A percentile compares a stretch with the other conserved stretches of the same genome.
These are phyloP conservation scores for Laticauda colubrina DNA, from an alignment of 2,113 vertebrate species.

Conservation along the genomic window DNA sequence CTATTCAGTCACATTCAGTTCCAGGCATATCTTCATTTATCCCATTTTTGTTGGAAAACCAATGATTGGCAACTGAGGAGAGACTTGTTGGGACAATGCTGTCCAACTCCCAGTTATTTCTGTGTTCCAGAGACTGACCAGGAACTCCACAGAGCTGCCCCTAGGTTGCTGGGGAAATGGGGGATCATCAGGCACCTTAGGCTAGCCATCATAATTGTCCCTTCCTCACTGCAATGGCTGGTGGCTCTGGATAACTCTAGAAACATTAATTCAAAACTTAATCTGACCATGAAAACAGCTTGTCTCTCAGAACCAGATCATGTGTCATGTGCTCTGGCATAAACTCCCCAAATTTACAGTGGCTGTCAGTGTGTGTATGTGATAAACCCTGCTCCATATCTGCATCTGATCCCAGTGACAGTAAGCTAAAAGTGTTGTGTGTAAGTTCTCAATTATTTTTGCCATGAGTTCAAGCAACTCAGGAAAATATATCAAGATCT, in stretches of 20 bases:
- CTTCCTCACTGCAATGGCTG: background rate
- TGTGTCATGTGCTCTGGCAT: background rate
- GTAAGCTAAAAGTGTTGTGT: background rate
- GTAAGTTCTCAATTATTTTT: background rate
- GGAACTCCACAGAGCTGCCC: background rate
- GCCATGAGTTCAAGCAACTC: background rate
- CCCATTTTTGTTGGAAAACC: background rate
- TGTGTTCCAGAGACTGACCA: background rate
- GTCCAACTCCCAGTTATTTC: background rate
- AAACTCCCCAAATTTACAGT: background rate
- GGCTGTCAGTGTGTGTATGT: background rate
- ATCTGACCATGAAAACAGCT: background rate
- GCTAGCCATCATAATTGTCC: background rate
- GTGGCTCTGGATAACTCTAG: background rate
- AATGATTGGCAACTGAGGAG: background rate
- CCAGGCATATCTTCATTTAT: background rate
- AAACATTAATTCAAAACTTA: background rate
- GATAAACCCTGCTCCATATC: background rate
- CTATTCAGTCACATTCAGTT: background rate
- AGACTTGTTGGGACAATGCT: background rate
- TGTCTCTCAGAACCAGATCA: background rate
- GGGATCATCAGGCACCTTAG: background rate
- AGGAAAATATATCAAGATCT: background rate
- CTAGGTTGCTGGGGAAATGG: background rate
- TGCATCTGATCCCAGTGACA: background rate